A percentile compares a stretch with the other conserved stretches of the same genome.
Conservation (phyloP, 1,140 invertebrate species). For the Macrobrachium rosenbergii region DNA sequence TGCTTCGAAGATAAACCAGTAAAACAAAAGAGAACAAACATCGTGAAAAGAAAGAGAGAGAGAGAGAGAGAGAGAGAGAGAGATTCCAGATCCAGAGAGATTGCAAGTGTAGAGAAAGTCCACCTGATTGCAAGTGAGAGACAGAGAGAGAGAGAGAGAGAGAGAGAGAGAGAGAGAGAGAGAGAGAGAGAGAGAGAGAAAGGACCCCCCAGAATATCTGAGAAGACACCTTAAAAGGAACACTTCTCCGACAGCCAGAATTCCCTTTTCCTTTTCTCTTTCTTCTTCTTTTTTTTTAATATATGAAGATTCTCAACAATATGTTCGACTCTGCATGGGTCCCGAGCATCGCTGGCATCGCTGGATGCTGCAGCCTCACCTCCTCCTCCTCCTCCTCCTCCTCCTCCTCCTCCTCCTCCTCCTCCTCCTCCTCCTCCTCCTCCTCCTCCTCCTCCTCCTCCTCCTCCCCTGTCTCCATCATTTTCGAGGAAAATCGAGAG, state of each 20-base stretch:
- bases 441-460: not conserved
- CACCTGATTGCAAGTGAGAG: not conserved
- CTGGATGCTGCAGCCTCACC: too few species aligned
- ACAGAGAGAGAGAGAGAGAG: not conserved
- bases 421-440: not conserved
- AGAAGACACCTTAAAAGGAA: too few species aligned
- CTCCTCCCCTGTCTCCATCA: conserved; percentile 36
- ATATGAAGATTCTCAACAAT: too few species aligned
- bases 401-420: not conserved
- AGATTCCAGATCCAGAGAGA: not conserved
- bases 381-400: conserved; percentile 3
- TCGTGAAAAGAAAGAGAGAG: not conserved
- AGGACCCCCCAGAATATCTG: not conserved
- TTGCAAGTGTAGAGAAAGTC: too few species aligned
- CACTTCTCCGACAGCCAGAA: too few species aligned
- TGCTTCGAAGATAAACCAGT: not conserved
- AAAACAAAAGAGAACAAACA: too few species aligned
- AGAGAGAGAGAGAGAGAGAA: not conserved
- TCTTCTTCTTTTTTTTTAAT: too few species aligned
- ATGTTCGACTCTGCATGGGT: too few species aligned
- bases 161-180: not conserved
- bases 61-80: conserved; percentile 1
- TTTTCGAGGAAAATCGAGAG: conserved; percentile 52
- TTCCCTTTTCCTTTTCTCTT: too few species aligned
- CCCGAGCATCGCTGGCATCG: too few species aligned